Conservation (phyloP, 1,140 invertebrate genomes). For the Drosophila simulans region DNA sequence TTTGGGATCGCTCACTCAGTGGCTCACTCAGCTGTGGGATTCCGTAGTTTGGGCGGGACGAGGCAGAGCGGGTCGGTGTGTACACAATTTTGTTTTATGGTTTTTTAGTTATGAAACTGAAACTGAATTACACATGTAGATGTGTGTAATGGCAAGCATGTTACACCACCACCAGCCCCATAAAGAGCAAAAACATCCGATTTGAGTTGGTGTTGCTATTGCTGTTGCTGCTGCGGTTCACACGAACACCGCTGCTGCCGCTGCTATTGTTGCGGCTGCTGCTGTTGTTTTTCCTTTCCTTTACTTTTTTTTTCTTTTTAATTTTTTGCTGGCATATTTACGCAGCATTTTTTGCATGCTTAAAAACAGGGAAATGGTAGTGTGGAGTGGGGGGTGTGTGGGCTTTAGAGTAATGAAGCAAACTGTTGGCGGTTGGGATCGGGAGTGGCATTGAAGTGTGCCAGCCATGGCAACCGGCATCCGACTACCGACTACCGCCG, state of each 20-base stretch:
- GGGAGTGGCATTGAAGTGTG: slow-evolving; percentile 31
- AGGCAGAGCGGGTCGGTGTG: slow-evolving; percentile 26
- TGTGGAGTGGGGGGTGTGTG: too few species aligned
- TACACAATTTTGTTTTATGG: slow-evolving; percentile 81
- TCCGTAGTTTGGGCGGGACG: slow-evolving; percentile 5
- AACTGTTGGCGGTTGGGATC: slow-evolving; percentile 55
- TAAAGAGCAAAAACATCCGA: slow-evolving; percentile 40
- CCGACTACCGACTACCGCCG: not conserved
- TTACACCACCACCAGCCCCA: not conserved
- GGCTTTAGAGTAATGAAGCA: slow-evolving; percentile 41
- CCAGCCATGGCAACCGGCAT: not conserved
- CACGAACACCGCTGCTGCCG: slow-evolving; percentile 16
- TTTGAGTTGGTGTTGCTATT: slow-evolving; percentile 50
- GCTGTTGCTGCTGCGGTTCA: slow-evolving; percentile 26
- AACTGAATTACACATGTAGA: slow-evolving; percentile 72
- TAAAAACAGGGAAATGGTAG: slow-evolving; percentile 24
- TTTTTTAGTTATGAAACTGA: slow-evolving; percentile 81
- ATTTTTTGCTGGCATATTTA: slow-evolving; percentile 64
- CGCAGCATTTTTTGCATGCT: slow-evolving; percentile 65
- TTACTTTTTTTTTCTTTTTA: not conserved
- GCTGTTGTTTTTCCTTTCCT: slow-evolving; percentile 30
- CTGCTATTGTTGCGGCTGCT: slow-evolving; percentile 26
- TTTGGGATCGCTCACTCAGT: slow-evolving; percentile 50
- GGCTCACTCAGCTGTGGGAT: slow-evolving; percentile 33
- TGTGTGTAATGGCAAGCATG: slow-evolving; percentile 51